These are phyloP conservation scores for Drosophila recens DNA, from an alignment of 2,888 invertebrate genomes.

Conservation along the genomic window DNA sequence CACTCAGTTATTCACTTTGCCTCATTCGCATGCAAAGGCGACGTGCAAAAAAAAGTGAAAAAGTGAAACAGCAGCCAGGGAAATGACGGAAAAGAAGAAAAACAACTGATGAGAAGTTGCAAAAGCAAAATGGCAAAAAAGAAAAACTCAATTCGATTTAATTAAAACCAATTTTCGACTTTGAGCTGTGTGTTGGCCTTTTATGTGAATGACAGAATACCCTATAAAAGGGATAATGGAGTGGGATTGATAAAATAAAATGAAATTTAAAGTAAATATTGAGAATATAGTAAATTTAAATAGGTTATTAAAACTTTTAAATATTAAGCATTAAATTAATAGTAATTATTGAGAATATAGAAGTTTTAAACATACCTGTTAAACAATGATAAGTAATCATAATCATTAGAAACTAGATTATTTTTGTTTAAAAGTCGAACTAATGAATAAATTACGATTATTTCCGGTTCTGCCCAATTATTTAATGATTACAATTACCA, in stretches of 20 bases:
- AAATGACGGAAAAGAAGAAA: conserved; percentile 40
- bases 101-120: conserved; percentile 29
- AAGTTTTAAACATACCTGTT: too few relatives aligned
- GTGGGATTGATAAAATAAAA: background rate
- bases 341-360: too few relatives aligned
- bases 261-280: background rate
- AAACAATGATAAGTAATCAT: too few relatives aligned
- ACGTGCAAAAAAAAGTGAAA: conserved; percentile 49
- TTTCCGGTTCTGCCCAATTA: too few relatives aligned
- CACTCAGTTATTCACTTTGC: conserved; percentile 37
- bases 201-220: conserved; percentile 33
- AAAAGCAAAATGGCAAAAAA: background rate
- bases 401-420: too few relatives aligned
- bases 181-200: conserved; percentile 39
- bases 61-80: conserved; percentile 35
- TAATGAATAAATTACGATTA: too few relatives aligned
- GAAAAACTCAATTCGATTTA: conserved; percentile 79
- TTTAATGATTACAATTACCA: too few relatives aligned
- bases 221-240: conserved; percentile 4
- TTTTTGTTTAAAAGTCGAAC: too few relatives aligned
- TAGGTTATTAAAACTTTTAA: too few relatives aligned
- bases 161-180: conserved; percentile 81
- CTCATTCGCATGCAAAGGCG: conserved; percentile 61
- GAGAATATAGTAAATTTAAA: background rate
- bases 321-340: too few relatives aligned